These are phyloP conservation scores for Geopemphigus sp. DNA, from an alignment of 1,140 invertebrate genomes.

Conservation along the genomic window DNA sequence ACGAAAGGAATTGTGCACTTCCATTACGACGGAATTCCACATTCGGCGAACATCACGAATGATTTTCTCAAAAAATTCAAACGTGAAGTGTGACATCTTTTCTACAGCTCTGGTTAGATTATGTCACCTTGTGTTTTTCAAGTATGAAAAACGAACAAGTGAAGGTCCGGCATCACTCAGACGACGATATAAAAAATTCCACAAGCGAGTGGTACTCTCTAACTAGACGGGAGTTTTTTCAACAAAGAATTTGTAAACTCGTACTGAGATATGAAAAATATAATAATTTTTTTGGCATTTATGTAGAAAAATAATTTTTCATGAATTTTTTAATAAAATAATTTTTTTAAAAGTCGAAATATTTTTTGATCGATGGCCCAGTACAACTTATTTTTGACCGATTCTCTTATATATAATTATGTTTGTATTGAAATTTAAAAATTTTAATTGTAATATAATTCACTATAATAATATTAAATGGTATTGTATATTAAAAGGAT, in stretches of 20 bases:
- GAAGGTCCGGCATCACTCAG: slow-evolving; percentile 47
- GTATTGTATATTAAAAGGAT: too few species aligned
- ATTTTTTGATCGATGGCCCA: background rate
- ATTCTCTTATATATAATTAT: too few species aligned
- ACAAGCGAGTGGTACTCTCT: too few species aligned
- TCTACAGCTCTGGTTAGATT: slow-evolving; percentile 54
- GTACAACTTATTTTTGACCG: slow-evolving; percentile 1
- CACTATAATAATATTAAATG: too few species aligned
- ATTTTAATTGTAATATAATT: too few species aligned
- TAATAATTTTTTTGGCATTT: slow-evolving; percentile 51
- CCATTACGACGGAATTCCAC: slow-evolving; percentile 54
- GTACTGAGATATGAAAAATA: slow-evolving; percentile 51
- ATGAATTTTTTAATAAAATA: background rate
- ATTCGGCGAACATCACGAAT: slow-evolving; percentile 52
- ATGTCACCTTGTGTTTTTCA: slow-evolving; percentile 54
- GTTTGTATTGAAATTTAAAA: too few species aligned
- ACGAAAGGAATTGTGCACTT: background rate
- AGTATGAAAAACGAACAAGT: slow-evolving; percentile 52
- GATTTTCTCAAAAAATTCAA: slow-evolving; percentile 53
- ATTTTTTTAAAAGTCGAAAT: too few species aligned
- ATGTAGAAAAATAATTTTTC: background rate
- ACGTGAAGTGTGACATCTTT: slow-evolving; percentile 54
- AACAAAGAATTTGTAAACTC: too few species aligned
- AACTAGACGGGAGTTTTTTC: too few species aligned
- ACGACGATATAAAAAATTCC: too few species aligned